Conservation (phyloP, 2,113 vertebrate species). For the Myotis brandtii region DNA sequence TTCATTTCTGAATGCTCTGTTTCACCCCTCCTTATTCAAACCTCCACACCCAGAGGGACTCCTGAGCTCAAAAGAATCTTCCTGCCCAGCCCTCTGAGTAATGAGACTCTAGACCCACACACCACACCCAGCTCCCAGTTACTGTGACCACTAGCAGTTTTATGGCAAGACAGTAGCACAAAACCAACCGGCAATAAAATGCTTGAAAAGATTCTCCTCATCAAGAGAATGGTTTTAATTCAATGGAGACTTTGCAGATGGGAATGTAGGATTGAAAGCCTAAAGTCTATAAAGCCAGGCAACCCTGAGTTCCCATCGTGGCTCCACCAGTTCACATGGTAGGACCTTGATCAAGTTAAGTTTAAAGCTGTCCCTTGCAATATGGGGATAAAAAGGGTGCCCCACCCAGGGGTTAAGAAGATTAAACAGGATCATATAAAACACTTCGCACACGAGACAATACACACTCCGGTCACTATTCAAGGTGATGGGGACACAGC, state of each 20-base stretch:
- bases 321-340: background rate
- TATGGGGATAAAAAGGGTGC: background rate
- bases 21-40: background rate
- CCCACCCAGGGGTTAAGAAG: background rate
- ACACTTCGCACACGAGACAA: background rate
- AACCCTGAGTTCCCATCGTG: background rate
- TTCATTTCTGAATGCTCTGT: background rate
- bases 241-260: background rate
- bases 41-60: constrained; percentile 12
- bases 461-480: background rate
- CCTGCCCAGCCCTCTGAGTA: background rate
- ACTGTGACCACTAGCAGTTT: background rate
- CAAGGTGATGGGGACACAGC: background rate
- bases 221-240: background rate
- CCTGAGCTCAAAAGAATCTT: background rate
- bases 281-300: background rate
- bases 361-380: background rate
- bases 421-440: background rate
- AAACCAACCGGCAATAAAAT: background rate
- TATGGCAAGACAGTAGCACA: background rate
- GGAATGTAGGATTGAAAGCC: background rate
- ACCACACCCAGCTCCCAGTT: background rate
- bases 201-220: background rate
- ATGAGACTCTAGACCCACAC: background rate
- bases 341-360: background rate